These are phyloP conservation scores for Cataglyphis hispanica DNA, from an alignment of 1,140 invertebrate species.

Conservation along the genomic window DNA sequence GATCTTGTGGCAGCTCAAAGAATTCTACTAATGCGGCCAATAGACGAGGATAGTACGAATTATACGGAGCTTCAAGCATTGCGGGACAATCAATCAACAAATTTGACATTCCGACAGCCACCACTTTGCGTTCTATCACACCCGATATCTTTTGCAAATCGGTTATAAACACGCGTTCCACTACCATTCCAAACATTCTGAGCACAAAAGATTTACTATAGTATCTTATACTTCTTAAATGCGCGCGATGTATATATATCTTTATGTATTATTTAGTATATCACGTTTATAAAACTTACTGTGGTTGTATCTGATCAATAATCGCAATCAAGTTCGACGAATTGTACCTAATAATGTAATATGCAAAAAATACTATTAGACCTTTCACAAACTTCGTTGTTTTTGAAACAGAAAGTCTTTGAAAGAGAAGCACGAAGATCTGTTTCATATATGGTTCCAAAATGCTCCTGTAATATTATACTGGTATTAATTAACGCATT, in stretches of 20 bases:
- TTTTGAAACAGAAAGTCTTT: constrained; percentile 96
- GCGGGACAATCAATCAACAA: constrained; percentile 92
- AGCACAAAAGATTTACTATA: constrained; percentile 59
- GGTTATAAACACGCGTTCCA: constrained; percentile 94
- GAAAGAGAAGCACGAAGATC: constrained; percentile 96
- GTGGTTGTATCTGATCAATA: constrained; percentile 95
- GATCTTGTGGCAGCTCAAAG: constrained; percentile 96
- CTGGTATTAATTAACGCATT: constrained; percentile 16
- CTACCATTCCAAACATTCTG: constrained; percentile 97
- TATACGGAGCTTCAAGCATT: constrained; percentile 90
- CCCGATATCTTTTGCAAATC: constrained; percentile 96
- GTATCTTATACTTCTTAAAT: constrained; percentile 14
- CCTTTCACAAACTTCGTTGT: constrained; percentile 97
- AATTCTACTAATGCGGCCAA: constrained; percentile 93
- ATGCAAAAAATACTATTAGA: constrained; percentile 95
- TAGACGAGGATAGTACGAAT: constrained; percentile 88
- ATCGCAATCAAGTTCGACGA: constrained; percentile 90
- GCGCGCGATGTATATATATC: background rate
- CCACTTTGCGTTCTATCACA: constrained; percentile 94
- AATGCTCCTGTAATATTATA: constrained; percentile 87
- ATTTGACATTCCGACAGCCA: constrained; percentile 95
- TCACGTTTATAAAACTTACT: constrained; percentile 87
- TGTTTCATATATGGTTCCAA: constrained; percentile 94
- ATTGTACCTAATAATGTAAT: constrained; percentile 94
- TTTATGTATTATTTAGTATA: background rate